These are phyloP conservation scores for Cyanoliseus patagonus DNA, from an alignment of 2,113 vertebrate genomes.

Conservation along the genomic window DNA sequence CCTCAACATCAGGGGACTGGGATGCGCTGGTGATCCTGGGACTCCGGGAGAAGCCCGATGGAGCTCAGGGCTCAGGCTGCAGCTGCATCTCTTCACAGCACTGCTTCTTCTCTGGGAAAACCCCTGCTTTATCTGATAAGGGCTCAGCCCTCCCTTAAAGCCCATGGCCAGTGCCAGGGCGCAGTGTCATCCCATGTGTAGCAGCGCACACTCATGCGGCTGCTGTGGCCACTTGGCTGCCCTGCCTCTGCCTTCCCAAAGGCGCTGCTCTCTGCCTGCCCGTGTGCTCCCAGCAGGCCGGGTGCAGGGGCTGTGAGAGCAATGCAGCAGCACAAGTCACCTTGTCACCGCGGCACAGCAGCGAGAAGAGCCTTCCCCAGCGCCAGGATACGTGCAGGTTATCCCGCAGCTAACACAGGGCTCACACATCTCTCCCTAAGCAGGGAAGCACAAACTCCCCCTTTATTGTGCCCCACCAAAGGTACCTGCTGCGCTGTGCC, in stretches of 20 bases:
- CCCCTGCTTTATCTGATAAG: not conserved
- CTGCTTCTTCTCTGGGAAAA: not conserved
- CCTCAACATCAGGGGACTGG: not conserved
- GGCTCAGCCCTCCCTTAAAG: not conserved
- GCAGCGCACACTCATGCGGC: fast-evolving
- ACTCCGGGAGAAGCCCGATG: fast-evolving
- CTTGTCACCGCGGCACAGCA: fast-evolving
- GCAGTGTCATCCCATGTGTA: not conserved
- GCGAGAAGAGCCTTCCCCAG: not conserved
- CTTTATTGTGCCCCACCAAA: not conserved
- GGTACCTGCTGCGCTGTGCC: fast-evolving
- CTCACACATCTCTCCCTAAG: not conserved
- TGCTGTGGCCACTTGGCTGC: not conserved
- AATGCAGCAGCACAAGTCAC: not conserved
- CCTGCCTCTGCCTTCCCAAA: not conserved
- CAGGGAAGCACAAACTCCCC: fast-evolving
- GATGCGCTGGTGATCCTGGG: fast-evolving
- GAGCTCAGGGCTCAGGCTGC: not conserved
- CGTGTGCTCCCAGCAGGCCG: fast-evolving
- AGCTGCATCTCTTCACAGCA: fast-evolving
- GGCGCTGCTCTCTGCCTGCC: not conserved
- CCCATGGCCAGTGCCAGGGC: not conserved
- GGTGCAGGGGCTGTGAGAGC: not conserved
- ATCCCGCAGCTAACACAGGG: not conserved
- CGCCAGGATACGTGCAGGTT: not conserved